Evolutionary conservation across 2,888 invertebrate species (phyloP), one percentile per base, ranked within the genome.

Genomic region (Linnaemya vulpina): DNA sequence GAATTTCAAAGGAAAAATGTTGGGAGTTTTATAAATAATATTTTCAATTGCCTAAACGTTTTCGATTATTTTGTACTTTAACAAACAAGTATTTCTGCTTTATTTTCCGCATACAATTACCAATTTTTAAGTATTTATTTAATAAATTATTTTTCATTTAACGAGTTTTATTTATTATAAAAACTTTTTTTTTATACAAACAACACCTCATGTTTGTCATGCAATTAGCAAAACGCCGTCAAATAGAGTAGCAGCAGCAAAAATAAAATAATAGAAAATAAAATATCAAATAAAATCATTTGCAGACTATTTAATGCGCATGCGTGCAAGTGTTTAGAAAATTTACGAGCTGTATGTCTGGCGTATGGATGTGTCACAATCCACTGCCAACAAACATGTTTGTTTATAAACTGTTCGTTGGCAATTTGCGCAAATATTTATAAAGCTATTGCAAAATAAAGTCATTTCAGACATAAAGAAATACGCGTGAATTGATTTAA

Each of bases 281-380:
- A 58, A 58, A 70, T 13, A 49, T n/a, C 30, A 55, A n/a, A n/a
- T n/a, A 5, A 30, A 49, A 51, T 40, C 40, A 70, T 67, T 76
- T 63, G 30, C 35, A 63, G 38, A 73, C 49, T 49, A 51, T 78
- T 68, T 67, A 74, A 58, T 71, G 78, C 81, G 63, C 74, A 82
- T 78, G 74, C 84, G 84, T 85, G 84, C 78, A 65, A 81, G 58
- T 74, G 77, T 84, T 84, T 84, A 46, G 60, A 70, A 81, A 84
- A 84, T 84, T 46, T 62, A 49, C 43, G 43, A 40, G 13, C 25
- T 46, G 20, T 43, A 15, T n/a, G 55, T 55, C 70, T 71, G 43
- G 40, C 62, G 17, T 55, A 43, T 63, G 17, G 46, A 43, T 63
- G 43, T 71, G 63, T 79, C 63, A 55, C 71, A 79, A 79, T 35